These are phyloP conservation scores for Caenorhabditis japonica DNA, from an alignment of 2,888 invertebrate genomes.

Conservation along the genomic window DNA sequence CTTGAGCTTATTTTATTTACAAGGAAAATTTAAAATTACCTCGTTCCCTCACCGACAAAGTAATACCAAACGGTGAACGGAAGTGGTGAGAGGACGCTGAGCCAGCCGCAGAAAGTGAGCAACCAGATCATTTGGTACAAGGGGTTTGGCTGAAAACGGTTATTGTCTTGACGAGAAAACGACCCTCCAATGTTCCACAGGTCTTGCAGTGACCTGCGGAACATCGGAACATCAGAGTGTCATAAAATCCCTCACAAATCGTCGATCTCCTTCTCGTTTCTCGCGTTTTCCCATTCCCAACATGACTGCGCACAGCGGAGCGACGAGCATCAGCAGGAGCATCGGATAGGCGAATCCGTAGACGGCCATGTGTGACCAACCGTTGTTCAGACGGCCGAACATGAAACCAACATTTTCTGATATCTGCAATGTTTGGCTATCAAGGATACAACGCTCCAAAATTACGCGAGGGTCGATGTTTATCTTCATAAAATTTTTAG, in stretches of 20 bases:
- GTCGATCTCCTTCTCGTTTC: slow-evolving; percentile 74
- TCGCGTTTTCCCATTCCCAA: slow-evolving; percentile 77
- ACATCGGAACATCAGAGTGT: no score
- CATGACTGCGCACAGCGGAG: slow-evolving; percentile 75
- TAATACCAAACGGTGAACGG: slow-evolving; percentile 77
- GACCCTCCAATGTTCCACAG: no score
- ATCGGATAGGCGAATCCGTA: slow-evolving; percentile 76
- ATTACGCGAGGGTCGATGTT: no score
- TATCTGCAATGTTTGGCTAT: slow-evolving; percentile 60
- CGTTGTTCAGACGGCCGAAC: slow-evolving; percentile 76
- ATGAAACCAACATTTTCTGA: slow-evolving; percentile 76
- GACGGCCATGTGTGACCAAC: slow-evolving; percentile 75
- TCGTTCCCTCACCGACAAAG: slow-evolving; percentile 71
- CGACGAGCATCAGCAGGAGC: slow-evolving; percentile 72
- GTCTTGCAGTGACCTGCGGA: no score
- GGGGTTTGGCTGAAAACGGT: slow-evolving; percentile 71
- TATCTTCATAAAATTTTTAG: no score
- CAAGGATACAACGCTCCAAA: no score
- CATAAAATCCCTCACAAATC: slow-evolving; percentile 75
- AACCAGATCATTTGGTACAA: slow-evolving; percentile 77
- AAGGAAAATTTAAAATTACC: no score
- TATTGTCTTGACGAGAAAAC: not conserved
- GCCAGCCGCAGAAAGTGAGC: slow-evolving; percentile 74
- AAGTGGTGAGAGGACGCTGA: slow-evolving; percentile 72
- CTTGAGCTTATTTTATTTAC: no score